phyloP scores from a whole-genome alignment of 2,797 vertebrate genomes.

The Ceyx erithaca region DNA sequence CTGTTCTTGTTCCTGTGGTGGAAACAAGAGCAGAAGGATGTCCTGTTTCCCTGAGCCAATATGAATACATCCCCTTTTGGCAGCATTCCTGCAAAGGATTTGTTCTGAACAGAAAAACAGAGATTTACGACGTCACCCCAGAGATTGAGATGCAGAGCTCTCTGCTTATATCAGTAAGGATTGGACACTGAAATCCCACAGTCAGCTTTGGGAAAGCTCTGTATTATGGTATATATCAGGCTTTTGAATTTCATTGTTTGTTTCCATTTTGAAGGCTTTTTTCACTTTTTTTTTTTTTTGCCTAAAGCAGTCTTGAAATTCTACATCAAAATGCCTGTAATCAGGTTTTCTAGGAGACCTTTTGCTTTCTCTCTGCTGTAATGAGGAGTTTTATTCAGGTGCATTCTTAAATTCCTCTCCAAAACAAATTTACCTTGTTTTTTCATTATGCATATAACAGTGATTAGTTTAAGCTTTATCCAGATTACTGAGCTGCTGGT shows the following conservation, averaged over 20 bases:
- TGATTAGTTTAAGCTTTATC: slow-evolving; percentile 56
- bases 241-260: background rate
- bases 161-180: slow-evolving; percentile 15
- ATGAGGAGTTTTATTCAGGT: background rate
- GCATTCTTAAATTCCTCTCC: slow-evolving; percentile 1
- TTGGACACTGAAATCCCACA: slow-evolving; percentile 23
- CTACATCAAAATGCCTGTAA: background rate
- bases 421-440: slow-evolving; percentile 27
- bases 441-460: slow-evolving; percentile 18
- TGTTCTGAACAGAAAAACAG: slow-evolving; percentile 20
- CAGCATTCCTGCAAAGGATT: slow-evolving; percentile 21
- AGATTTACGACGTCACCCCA: slow-evolving; percentile 4
- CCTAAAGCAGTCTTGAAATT: background rate
- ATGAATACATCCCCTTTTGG: slow-evolving; percentile 22
- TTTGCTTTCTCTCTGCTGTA: background rate
- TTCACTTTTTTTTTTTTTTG: background rate
- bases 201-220: slow-evolving; percentile 43
- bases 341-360: background rate
- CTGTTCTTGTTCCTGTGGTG: background rate
- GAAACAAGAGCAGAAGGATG: background rate
- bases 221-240: background rate
- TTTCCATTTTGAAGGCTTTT: background rate
- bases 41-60: background rate
- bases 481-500: slow-evolving; percentile 42
- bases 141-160: slow-evolving; percentile 34